A percentile compares a stretch with the other conserved stretches of the same genome.
Conservation (phyloP, 2,113 vertebrate genomes). For the Halcyon senegalensis region DNA sequence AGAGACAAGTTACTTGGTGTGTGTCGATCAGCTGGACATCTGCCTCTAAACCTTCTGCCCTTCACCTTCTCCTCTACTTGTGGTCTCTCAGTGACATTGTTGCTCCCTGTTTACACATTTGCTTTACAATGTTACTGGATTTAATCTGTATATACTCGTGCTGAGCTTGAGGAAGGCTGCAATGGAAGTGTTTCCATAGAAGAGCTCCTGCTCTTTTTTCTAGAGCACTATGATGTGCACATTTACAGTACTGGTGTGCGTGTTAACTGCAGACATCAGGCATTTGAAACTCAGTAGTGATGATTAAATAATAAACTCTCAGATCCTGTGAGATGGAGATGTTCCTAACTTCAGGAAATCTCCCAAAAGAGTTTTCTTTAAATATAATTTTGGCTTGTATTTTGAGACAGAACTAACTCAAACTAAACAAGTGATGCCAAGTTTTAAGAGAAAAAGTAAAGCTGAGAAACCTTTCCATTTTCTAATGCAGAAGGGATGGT, state of each 20-base stretch:
- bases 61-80: not conserved
- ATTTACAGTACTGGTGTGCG: not conserved
- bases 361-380: not conserved
- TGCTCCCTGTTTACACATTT: not conserved
- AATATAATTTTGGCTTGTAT: not conserved
- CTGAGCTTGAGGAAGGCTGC: not conserved
- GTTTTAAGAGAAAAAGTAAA: not conserved
- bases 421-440: not conserved
- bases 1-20: not conserved
- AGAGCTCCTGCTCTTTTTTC: not conserved
- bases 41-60: not conserved
- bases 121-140: not conserved
- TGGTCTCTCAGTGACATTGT: not conserved
- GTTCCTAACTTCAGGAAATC: not conserved
- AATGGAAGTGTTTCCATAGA: not conserved
- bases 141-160: not conserved
- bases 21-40: not conserved
- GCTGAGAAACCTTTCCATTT: not conserved
- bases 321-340: not conserved
- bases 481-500: not conserved
- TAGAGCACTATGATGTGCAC: not conserved
- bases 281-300: not conserved
- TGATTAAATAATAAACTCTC: not conserved
- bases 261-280: not conserved
- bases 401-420: not conserved